Evolutionary conservation across 1,140 invertebrate species (phyloP).

Genomic region (Drosophila baimaii): DNA sequence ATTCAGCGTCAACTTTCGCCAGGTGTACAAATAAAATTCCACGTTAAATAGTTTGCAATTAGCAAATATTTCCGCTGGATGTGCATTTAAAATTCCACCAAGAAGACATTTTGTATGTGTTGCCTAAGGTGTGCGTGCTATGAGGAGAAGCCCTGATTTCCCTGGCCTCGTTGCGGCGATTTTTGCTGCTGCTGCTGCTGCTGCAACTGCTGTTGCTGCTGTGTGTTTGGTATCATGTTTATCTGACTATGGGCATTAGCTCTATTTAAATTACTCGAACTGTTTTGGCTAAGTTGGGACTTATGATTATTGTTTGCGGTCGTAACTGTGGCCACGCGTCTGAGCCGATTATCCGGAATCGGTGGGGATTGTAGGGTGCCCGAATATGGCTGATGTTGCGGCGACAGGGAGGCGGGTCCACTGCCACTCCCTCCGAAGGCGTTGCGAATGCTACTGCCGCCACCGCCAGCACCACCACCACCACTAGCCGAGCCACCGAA

Average conservation of each 20-base stretch:
- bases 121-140: slow-evolving; percentile 60
- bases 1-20: slow-evolving; percentile 1
- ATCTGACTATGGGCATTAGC: slow-evolving; percentile 55
- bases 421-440: slow-evolving; percentile 65
- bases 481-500: slow-evolving; percentile 55
- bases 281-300: slow-evolving; percentile 74
- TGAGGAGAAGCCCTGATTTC: slow-evolving; percentile 58
- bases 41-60: slow-evolving; percentile 31
- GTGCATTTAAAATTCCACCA: slow-evolving; percentile 69
- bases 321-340: slow-evolving; percentile 75
- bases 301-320: slow-evolving; percentile 75
- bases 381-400: slow-evolving; percentile 50
- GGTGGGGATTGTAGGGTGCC: slow-evolving; percentile 73
- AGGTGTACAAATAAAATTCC: slow-evolving; percentile 10
- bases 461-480: slow-evolving; percentile 28
- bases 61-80: slow-evolving; percentile 1
- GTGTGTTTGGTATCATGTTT: slow-evolving; percentile 49
- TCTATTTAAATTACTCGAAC: slow-evolving; percentile 55
- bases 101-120: slow-evolving; percentile 71
- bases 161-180: slow-evolving; percentile 54
- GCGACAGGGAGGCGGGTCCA: slow-evolving; percentile 68
- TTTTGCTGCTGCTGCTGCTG: slow-evolving; percentile 39
- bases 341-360: slow-evolving; percentile 77
- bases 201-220: slow-evolving; percentile 6
- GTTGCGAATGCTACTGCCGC: slow-evolving; percentile 63